phyloP scores from a whole-genome alignment of 2,797 vertebrate species.

The Macroramphosus scolopax region DNA sequence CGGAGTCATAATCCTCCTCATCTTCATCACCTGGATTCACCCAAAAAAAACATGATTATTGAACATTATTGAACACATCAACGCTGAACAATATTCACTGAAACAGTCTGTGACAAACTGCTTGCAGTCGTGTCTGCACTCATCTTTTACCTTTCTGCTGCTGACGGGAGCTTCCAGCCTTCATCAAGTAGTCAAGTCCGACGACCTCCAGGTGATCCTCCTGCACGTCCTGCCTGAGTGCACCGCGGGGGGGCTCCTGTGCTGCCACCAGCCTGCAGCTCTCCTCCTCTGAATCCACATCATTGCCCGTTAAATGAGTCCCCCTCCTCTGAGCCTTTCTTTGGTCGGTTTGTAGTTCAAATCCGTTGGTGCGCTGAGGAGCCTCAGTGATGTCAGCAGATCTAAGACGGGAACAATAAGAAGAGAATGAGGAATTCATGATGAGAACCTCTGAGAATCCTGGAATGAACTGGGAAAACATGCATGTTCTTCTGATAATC shows the following conservation, averaged over 20 bases:
- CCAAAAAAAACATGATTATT: background rate
- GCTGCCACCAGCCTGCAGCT: slow-evolving; percentile 66
- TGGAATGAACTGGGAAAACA: background rate
- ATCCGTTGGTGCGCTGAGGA: slow-evolving; percentile 22
- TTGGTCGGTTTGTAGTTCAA: background rate
- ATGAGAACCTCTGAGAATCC: background rate
- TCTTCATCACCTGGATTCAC: slow-evolving; percentile 15
- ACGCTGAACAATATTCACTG: too few species aligned
- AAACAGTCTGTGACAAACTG: too few species aligned
- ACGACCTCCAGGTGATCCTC: slow-evolving; percentile 83
- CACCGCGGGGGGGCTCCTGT: slow-evolving; percentile 16
- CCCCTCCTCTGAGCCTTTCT: slow-evolving; percentile 1
- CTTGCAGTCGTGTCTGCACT: background rate
- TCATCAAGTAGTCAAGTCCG: slow-evolving; percentile 77
- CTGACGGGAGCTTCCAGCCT: slow-evolving; percentile 52
- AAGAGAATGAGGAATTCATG: background rate
- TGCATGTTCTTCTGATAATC: too few species aligned
- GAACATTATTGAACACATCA: too few species aligned
- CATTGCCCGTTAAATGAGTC: slow-evolving; percentile 46
- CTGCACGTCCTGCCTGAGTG: slow-evolving; percentile 35
- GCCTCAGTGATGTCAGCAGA: background rate
- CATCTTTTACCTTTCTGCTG: slow-evolving; percentile 25
- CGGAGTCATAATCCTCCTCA: slow-evolving; percentile 81
- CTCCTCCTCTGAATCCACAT: slow-evolving; percentile 84
- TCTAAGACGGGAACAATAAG: slow-evolving; percentile 6